phyloP scores from a whole-genome alignment of 1,140 invertebrate species.

The Panulirus ornatus region DNA sequence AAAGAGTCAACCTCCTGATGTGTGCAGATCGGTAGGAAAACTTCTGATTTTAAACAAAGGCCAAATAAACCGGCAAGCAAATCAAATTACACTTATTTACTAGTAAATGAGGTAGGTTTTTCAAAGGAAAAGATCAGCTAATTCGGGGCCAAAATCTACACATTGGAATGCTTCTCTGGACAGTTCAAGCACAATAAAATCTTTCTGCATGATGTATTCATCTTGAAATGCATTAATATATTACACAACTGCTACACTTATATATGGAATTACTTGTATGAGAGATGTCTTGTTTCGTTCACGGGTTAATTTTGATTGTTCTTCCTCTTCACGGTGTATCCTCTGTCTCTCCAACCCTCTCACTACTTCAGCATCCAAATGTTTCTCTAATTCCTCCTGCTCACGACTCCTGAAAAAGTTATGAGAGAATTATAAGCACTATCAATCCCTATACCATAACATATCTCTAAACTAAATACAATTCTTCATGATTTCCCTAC shows the following conservation, averaged over 20 bases:
- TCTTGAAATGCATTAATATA: neutral
- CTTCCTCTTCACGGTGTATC: conserved; percentile 30
- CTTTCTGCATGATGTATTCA: neutral
- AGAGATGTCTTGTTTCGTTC: conserved; percentile 45
- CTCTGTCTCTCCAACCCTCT: conserved; percentile 45
- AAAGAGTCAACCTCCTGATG: too few species aligned
- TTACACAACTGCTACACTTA: too few species aligned
- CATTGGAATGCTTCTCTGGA: neutral
- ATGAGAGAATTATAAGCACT: too few species aligned
- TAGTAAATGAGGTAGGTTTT: neutral
- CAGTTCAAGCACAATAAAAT: neutral
- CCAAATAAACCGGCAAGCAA: too few species aligned
- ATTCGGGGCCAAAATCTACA: neutral
- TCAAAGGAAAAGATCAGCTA: neutral
- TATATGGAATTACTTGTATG: conserved; percentile 25
- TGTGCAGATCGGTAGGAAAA: too few species aligned
- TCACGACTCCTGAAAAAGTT: conserved; percentile 45
- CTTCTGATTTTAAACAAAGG: too few species aligned
- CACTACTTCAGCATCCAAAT: conserved; percentile 44
- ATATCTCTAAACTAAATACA: too few species aligned
- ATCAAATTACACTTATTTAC: too few species aligned
- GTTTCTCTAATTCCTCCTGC: conserved; percentile 47
- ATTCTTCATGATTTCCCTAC: too few species aligned
- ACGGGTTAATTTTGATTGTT: conserved; percentile 25
- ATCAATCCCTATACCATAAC: too few species aligned